Conservation (phyloP, 2,113 vertebrate genomes). For the Choloepus hoffmanni region DNA sequence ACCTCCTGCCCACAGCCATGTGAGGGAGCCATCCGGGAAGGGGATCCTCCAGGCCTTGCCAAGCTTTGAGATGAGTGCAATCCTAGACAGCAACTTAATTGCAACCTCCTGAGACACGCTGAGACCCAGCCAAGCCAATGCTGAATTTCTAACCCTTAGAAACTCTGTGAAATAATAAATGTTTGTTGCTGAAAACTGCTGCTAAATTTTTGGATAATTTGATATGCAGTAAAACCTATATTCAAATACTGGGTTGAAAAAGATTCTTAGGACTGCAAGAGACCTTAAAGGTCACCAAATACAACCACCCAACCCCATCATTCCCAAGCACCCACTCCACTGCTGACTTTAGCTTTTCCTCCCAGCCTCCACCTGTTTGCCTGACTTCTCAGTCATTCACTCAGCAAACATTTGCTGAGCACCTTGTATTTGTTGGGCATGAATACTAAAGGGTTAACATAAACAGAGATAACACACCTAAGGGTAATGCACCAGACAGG, state of each 20-base stretch:
- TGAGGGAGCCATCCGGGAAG: background rate
- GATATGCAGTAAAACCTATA: background rate
- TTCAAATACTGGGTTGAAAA: conserved; percentile 7
- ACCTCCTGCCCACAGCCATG: background rate
- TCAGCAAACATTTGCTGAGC: background rate
- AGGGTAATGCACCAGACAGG: background rate
- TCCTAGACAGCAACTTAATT: background rate
- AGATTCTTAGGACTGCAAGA: background rate
- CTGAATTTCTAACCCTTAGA: background rate
- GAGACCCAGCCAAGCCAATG: background rate
- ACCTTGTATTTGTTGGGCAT: background rate
- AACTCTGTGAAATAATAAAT: background rate
- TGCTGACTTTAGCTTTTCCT: background rate
- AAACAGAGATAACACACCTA: background rate
- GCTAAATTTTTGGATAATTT: background rate
- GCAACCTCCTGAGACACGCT: background rate
- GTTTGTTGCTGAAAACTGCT: background rate
- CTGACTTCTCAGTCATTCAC: background rate
- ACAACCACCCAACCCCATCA: background rate
- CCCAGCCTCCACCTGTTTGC: background rate
- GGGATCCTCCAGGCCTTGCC: background rate
- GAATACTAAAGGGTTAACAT: background rate
- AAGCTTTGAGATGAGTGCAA: background rate
- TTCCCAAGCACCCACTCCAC: background rate
- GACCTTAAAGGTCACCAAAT: background rate